These are phyloP conservation scores for Chionodraco myersi DNA, from an alignment of 2,113 vertebrate genomes.

Conservation along the genomic window DNA sequence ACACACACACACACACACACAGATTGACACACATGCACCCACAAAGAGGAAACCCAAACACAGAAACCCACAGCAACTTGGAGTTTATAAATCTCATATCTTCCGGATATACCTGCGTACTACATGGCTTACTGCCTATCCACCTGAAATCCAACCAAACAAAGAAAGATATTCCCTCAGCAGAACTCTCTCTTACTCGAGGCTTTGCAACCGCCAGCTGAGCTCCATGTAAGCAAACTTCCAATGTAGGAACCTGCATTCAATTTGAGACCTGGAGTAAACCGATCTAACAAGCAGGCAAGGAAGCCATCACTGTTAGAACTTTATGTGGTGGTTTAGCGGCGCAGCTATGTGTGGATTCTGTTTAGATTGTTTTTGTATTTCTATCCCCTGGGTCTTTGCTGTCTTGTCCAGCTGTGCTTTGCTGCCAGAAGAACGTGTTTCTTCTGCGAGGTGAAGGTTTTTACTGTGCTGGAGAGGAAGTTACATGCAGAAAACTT, in stretches of 20 bases:
- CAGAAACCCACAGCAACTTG: constrained; percentile 59
- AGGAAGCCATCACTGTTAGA: constrained; percentile 49
- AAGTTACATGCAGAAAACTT: constrained; percentile 41
- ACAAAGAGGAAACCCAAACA: constrained; percentile 47
- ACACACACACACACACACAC: too few species aligned
- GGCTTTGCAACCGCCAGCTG: constrained; percentile 71
- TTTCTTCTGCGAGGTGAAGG: constrained; percentile 32
- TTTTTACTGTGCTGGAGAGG: constrained; percentile 41
- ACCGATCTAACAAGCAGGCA: constrained; percentile 47
- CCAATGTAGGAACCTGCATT: constrained; percentile 46
- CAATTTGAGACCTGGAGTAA: constrained; percentile 61
- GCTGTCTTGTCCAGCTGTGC: constrained; percentile 56
- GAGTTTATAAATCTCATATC: constrained; percentile 78
- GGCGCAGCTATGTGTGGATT: constrained; percentile 38
- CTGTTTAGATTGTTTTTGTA: not conserved
- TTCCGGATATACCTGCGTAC: constrained; percentile 72
- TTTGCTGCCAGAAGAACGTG: constrained; percentile 42
- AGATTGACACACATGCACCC: constrained; percentile 4
- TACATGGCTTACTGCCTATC: constrained; percentile 75
- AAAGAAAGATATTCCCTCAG: constrained; percentile 70
- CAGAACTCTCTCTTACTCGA: constrained; percentile 57
- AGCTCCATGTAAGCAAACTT: constrained; percentile 65
- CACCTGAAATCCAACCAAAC: constrained; percentile 76
- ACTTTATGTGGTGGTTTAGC: constrained; percentile 54
- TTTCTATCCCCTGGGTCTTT: constrained; percentile 32